Evolutionary conservation across 2,888 invertebrate species (phyloP), one percentile per base, ranked within the genome.

Genomic region (Cynaeus angustus): DNA sequence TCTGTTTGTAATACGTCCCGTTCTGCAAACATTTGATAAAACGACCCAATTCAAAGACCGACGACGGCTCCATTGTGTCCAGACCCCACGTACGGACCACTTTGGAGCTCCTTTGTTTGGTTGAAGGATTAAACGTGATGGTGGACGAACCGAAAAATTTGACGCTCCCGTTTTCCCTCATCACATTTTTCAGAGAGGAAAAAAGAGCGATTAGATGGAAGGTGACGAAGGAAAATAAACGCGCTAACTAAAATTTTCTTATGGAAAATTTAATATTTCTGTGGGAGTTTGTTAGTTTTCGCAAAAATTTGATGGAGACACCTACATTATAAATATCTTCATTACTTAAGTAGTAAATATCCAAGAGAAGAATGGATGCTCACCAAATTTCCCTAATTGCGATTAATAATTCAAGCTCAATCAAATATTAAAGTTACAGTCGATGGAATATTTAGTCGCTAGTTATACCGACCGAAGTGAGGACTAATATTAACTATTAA

Each of bases 1-100:
- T 46, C 66, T 66, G 66, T 66, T 66, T 66, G 56, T 66, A 56
- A 66, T 56, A 30, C 66, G 56, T 45, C 55, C 56, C 56, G 55
- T 66, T 52, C 66, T 66, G 66, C 66, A 66, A 66, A 66, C 66
- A 66, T 66, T 56, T 56, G 66, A 66, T 66, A 66, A 66, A 66
- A 66, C 66, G 66, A 66, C 56, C 66, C 48, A 45, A 66, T 66
- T 66, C 64, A 52, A 64, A 64, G 64, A 53, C 43, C 41, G 45
- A 16, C 43, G 66, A 66, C 46, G 56, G 46, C 56, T 56, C 56
- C 26, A 66, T 66, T 66, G 56, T 56, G 66, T 53, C 41, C 53
- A 30, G 14, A 41, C 41, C 38, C 64, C 53, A 52, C 52, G 64
- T 52, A 52, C 41, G 12, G 50, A 52, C 52, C 64, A 64, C 53